phyloP scores from a whole-genome alignment of 2,888 invertebrate species.

The Laothoe populi region DNA sequence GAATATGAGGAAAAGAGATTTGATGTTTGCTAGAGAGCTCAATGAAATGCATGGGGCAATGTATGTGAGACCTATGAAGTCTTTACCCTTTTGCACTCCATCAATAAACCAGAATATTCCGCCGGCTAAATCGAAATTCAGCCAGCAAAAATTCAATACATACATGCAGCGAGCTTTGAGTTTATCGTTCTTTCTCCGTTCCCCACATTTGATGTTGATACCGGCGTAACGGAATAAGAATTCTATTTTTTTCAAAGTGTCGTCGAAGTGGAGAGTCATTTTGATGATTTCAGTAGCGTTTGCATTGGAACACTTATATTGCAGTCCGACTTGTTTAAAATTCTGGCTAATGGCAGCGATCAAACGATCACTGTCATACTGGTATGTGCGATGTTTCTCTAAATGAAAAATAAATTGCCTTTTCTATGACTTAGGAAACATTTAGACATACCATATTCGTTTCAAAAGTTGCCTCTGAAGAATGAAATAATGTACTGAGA shows the following conservation, averaged over 20 bases:
- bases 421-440: background rate
- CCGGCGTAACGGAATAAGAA: constrained; percentile 46
- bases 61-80: constrained; percentile 52
- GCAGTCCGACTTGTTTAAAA: background rate
- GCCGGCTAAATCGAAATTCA: constrained; percentile 36
- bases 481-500: no score
- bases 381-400: constrained; percentile 3
- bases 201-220: constrained; percentile 45
- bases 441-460: background rate
- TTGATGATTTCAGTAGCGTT: background rate
- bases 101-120: constrained; percentile 46
- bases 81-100: constrained; percentile 46
- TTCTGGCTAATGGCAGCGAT: constrained; percentile 9
- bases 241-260: constrained; percentile 48
- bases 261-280: constrained; percentile 39
- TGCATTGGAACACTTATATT: background rate
- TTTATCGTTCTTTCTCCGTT: constrained; percentile 34
- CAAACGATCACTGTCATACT: constrained; percentile 5
- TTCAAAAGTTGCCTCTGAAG: no score
- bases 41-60: constrained; percentile 54
- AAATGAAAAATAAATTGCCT: background rate
- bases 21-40: constrained; percentile 43
- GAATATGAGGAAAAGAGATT: constrained; percentile 43
- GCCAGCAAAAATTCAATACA: constrained; percentile 51
- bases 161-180: constrained; percentile 44